Evolutionary conservation across 2,888 invertebrate genomes (phyloP), one percentile per base, ranked within the genome.

Genomic region (Drosophila tanythrix): DNA sequence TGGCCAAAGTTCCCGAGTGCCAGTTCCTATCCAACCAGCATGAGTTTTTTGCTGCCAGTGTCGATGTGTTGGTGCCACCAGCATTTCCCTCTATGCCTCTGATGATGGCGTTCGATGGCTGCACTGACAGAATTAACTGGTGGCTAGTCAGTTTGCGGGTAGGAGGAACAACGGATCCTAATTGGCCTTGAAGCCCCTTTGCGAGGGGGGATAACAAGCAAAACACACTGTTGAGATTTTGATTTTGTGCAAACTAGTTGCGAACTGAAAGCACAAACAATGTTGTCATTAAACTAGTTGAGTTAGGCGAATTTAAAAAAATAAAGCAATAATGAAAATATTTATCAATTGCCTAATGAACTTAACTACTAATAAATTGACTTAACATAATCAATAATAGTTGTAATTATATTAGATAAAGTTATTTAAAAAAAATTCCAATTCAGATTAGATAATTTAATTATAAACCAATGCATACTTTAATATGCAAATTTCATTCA

Each of bases 121-220:
- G 74, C 82, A 82, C 85, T 87, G 89, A 57, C 79, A 87, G 77
- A 89, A 85, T 83, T 81, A 79, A 79, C 76, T 65, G 60, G 74
- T 66, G 81, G 64, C 70, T 75, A 63, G 73, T 61, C 50, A 64
- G n/a, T 35, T 8, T 25, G 31, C 66, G 29, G 48, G 35, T 5
- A 29, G 43, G 29, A 25, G 21, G 15, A 11, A 33, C 21, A 53
- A 27, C 21, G 52, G 27, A 43, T 69, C 61, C 74, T 83, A 80
- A 85, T 84, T 84, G 86, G 77, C 81, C 83, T 78, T 80, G 74
- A 77, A 76, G 50, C 50, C 18, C 50, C 10, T 1, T 18, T 70
- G 31, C 13, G 38, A 40, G 55, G 15, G 21, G 10, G 51, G 35
- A 56, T 70, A 27, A 59, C 56, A 60, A 74, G 40, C 67, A 67